phyloP scores from a whole-genome alignment of 2,888 invertebrate species.

The Amiota mariae region DNA sequence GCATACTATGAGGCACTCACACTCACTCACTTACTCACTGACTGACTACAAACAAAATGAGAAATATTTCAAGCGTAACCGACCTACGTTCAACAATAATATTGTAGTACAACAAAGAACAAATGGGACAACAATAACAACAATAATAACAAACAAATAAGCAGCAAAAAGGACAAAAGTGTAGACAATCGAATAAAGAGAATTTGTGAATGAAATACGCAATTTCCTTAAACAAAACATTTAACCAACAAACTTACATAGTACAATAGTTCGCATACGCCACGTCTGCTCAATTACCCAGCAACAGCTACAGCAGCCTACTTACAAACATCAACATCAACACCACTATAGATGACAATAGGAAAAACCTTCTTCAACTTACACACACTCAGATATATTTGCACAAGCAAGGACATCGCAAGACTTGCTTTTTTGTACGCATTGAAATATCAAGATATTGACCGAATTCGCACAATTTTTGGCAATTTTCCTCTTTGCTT shows the following conservation, averaged over 20 bases:
- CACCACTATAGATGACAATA: too few species aligned
- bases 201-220: conserved; percentile 31
- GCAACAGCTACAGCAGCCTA: too few species aligned
- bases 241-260: too few species aligned
- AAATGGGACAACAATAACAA: neutral
- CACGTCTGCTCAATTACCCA: too few species aligned
- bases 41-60: neutral
- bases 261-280: too few species aligned
- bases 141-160: neutral
- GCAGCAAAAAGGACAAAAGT: neutral
- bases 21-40: neutral
- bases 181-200: neutral
- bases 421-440: neutral
- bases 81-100: too few species aligned
- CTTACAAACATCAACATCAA: too few species aligned
- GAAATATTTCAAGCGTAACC: too few species aligned
- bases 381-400: neutral
- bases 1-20: conserved; percentile 32
- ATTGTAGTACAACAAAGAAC: too few species aligned
- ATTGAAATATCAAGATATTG: conserved; percentile 22
- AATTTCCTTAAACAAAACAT: conserved; percentile 10
- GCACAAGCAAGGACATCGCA: too few species aligned
- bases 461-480: conserved; percentile 22
- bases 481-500: neutral
- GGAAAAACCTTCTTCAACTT: too few species aligned